phyloP scores from a whole-genome alignment of 2,113 vertebrate species.

The Saccopteryx bilineata region DNA sequence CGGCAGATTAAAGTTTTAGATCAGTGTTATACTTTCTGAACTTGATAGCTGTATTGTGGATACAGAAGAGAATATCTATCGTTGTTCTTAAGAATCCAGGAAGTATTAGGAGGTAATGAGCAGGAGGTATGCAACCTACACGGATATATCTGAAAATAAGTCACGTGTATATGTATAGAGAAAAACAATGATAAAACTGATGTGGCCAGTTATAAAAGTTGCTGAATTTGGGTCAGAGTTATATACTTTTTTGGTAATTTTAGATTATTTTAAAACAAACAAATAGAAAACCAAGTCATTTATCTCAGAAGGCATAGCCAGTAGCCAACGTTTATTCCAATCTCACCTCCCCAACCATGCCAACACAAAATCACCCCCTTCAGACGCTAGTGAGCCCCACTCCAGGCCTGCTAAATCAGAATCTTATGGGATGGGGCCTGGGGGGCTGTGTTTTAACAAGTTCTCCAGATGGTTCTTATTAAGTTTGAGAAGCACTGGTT shows the following conservation, averaged over 20 bases:
- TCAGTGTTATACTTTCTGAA: not conserved
- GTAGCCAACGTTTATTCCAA: not conserved
- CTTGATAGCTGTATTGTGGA: not conserved
- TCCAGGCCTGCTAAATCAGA: not conserved
- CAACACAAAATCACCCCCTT: not conserved
- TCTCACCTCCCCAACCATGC: not conserved
- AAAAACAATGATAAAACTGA: conserved; percentile 15
- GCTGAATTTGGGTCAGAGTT: conserved; percentile 15
- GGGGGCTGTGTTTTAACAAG: not conserved
- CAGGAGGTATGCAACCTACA: not conserved
- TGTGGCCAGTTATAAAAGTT: not conserved
- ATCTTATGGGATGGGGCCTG: not conserved
- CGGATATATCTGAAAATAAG: conserved; percentile 15
- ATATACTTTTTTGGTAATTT: not conserved
- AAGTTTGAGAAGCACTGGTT: not conserved
- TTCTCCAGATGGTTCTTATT: not conserved
- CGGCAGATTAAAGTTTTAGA: conserved; percentile 1
- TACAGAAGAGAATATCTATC: not conserved
- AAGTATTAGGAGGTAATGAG: not conserved
- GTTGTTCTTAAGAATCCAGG: not conserved
- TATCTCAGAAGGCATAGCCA: not conserved
- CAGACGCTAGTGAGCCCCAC: not conserved
- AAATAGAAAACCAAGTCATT: not conserved
- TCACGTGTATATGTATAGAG: not conserved
- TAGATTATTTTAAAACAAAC: conserved; percentile 37